phyloP scores from a whole-genome alignment of 2,797 vertebrate species.

The Gouania willdenowi region DNA sequence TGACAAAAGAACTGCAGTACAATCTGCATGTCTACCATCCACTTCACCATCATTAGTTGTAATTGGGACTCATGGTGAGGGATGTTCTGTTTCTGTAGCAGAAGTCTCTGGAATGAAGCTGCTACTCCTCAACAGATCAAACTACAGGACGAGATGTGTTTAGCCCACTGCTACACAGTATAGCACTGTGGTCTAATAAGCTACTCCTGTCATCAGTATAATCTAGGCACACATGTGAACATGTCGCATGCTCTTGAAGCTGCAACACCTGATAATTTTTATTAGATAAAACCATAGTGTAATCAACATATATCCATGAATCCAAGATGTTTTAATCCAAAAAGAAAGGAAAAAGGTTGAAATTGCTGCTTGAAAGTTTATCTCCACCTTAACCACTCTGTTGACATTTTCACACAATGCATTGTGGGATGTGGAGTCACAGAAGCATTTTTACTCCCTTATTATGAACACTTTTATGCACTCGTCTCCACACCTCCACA shows the following conservation, averaged over 20 bases:
- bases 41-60: constrained; percentile 74
- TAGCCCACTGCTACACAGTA: constrained; percentile 36
- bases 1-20: constrained; percentile 68
- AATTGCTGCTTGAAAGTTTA: no score
- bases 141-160: constrained; percentile 39
- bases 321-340: no score
- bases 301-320: no score
- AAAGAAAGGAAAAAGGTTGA: no score
- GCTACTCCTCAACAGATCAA: constrained; percentile 53
- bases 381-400: no score
- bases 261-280: no score
- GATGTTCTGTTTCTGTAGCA: constrained; percentile 45
- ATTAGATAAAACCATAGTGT: no score
- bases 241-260: constrained; percentile 25
- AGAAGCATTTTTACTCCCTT: no score
- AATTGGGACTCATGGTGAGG: constrained; percentile 72
- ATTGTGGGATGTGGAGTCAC: no score
- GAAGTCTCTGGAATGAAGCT: constrained; percentile 46
- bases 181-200: constrained; percentile 28
- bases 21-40: constrained; percentile 73
- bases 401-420: no score
- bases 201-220: constrained; percentile 32
- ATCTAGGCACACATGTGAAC: constrained; percentile 28
- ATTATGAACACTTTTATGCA: no score
- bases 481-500: no score